Percentiles rank a stretch among this genome's conserved stretches.
These are phyloP conservation scores for Chesias legatella DNA, from an alignment of 2,888 invertebrate species.

Conservation along the genomic window DNA sequence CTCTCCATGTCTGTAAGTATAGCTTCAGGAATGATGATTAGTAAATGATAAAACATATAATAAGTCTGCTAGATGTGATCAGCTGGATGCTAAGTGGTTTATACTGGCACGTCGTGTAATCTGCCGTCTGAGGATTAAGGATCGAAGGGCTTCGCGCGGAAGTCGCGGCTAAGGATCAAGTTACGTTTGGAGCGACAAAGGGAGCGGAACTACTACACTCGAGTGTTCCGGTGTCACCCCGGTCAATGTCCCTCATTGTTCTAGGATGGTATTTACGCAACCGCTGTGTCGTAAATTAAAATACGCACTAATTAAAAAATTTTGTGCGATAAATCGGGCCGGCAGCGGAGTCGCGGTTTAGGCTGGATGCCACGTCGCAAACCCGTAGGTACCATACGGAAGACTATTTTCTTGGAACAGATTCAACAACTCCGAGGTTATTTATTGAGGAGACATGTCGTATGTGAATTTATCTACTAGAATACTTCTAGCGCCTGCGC, in stretches of 20 bases:
- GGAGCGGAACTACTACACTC: conserved; percentile 65
- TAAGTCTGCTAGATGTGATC: conserved; percentile 17
- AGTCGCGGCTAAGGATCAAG: conserved; percentile 64
- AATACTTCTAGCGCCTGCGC: conserved; percentile 24
- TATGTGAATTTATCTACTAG: conserved; percentile 48
- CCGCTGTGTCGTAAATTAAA: conserved; percentile 13
- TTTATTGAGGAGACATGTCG: conserved; percentile 48
- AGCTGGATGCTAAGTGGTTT: conserved; percentile 30
- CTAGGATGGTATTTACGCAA: conserved; percentile 20
- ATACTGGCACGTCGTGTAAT: conserved; percentile 35
- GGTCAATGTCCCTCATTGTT: conserved; percentile 44
- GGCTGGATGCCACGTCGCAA: conserved; percentile 47
- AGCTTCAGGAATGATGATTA: conserved; percentile 21
- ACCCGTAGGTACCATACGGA: conserved; percentile 59
- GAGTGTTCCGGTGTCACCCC: conserved; percentile 54
- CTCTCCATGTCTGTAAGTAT: conserved; percentile 47
- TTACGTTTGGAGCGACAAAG: conserved; percentile 61
- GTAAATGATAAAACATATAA: conserved; percentile 20
- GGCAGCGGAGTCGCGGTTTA: conserved; percentile 41
- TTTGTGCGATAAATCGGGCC: conserved; percentile 15
- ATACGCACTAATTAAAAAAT: conserved; percentile 22
- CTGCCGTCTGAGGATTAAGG: conserved; percentile 57
- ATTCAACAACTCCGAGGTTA: conserved; percentile 65
- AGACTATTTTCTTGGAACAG: conserved; percentile 65
- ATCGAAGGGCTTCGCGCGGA: conserved; percentile 73